phyloP scores from a whole-genome alignment of 92 coral and sea anemone genomes.

The Epizoanthus illoricatus region DNA sequence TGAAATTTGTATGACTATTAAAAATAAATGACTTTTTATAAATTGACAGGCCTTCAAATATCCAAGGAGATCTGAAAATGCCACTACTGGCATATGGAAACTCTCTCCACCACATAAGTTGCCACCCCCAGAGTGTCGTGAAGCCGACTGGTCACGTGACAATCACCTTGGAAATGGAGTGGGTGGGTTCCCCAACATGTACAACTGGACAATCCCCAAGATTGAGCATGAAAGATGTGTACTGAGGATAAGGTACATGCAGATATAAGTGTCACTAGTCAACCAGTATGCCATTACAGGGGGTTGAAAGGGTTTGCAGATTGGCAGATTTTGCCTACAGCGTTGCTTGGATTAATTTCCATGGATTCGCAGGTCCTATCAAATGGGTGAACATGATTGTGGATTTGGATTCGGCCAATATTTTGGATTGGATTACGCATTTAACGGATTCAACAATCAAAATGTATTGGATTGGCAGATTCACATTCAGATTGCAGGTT shows the following conservation, averaged over 20 bases:
- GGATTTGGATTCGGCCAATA: too few relatives aligned
- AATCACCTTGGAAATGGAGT: slow-evolving; percentile 93
- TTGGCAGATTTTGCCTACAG: too few relatives aligned
- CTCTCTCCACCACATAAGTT: slow-evolving; percentile 47
- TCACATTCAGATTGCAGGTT: too few relatives aligned
- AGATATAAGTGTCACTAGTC: not conserved
- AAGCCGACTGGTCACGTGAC: slow-evolving; percentile 77
- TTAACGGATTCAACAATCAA: too few relatives aligned
- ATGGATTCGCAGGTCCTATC: too few relatives aligned
- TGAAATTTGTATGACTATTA: too few relatives aligned
- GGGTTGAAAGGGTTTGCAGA: too few relatives aligned
- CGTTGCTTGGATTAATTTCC: too few relatives aligned
- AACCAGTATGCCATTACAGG: not conserved
- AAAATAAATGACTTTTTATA: too few relatives aligned
- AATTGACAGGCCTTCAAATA: slow-evolving; percentile 5
- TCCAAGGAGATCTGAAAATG: slow-evolving; percentile 31
- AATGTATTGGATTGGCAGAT: too few relatives aligned
- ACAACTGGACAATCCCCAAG: slow-evolving; percentile 80
- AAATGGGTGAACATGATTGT: too few relatives aligned
- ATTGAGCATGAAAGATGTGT: slow-evolving; percentile 65
- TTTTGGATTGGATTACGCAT: too few relatives aligned
- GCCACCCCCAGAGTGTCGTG: slow-evolving; percentile 64
- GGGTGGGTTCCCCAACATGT: slow-evolving; percentile 71
- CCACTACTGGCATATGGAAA: slow-evolving; percentile 42
- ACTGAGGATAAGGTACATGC: slow-evolving; percentile 70